Percentiles rank a stretch among this genome's conserved stretches.
phyloP scores from a whole-genome alignment of 2,797 vertebrate species.

The Acanthurus tractus region DNA sequence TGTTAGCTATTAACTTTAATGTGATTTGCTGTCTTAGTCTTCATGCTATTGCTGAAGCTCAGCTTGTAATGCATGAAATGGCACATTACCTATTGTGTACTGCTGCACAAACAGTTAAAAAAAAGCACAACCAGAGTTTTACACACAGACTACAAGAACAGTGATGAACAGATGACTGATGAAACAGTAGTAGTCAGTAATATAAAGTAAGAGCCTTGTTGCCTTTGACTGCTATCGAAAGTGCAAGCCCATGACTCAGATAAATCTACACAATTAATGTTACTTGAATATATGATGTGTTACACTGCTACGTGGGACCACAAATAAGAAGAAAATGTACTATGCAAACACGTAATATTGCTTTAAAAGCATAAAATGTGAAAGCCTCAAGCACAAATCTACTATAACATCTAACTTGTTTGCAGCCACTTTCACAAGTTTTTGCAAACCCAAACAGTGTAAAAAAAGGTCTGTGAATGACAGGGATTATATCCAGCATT shows the following conservation, averaged over 20 bases:
- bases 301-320: not conserved
- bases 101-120: conserved; percentile 1
- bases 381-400: too few relatives aligned
- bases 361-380: too few relatives aligned
- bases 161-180: not conserved
- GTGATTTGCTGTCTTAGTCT: conserved; percentile 27
- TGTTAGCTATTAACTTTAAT: conserved; percentile 33
- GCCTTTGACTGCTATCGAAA: not conserved
- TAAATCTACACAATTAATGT: not conserved
- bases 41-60: conserved; percentile 35
- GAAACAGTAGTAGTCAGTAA: not conserved
- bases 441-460: too few relatives aligned
- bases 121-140: conserved; percentile 6
- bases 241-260: too few relatives aligned
- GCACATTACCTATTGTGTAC: conserved; percentile 4
- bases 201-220: not conserved
- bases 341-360: too few relatives aligned
- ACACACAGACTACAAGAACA: conserved; percentile 5
- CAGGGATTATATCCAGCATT: not conserved
- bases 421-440: not conserved
- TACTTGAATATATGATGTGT: not conserved
- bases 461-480: not conserved
- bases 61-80: conserved; percentile 14
- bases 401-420: not conserved
- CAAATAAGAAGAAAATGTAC: too few relatives aligned